Percentiles rank a stretch among this genome's conserved stretches.
These are phyloP conservation scores for Phyto melanocephala DNA, from an alignment of 2,888 invertebrate genomes.

Conservation along the genomic window DNA sequence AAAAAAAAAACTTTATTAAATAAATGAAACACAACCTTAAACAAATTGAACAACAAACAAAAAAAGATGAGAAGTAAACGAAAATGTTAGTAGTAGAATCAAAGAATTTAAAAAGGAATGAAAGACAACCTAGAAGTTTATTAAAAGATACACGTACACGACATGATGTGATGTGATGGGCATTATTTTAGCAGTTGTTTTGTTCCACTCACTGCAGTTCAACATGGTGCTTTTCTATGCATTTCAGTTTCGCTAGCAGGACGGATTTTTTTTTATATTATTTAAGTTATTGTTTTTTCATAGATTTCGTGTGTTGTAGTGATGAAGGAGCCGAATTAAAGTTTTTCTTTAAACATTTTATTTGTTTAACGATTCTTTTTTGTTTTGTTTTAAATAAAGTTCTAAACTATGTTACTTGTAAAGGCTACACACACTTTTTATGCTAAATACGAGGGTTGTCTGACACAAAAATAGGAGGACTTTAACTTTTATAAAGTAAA, in stretches of 20 bases:
- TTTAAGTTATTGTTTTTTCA: neutral
- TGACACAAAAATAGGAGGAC: too few relatives aligned
- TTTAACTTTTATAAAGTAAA: too few relatives aligned
- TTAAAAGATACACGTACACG: slow-evolving; percentile 64
- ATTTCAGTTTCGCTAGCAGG: slow-evolving; percentile 27
- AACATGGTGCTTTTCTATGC: slow-evolving; percentile 14
- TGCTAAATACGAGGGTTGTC: slow-evolving; percentile 12
- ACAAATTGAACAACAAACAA: slow-evolving; percentile 15
- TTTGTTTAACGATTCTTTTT: slow-evolving; percentile 18
- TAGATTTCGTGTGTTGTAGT: neutral
- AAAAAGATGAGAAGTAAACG: neutral
- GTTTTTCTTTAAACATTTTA: neutral
- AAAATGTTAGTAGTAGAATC: neutral
- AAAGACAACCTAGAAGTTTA: slow-evolving; percentile 52
- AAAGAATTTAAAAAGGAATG: slow-evolving; percentile 27
- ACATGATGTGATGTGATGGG: slow-evolving; percentile 65
- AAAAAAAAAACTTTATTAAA: slow-evolving; percentile 38
- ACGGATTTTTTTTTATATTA: slow-evolving; percentile 1
- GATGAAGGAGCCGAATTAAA: slow-evolving; percentile 50
- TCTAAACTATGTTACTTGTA: slow-evolving; percentile 30
- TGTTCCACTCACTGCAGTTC: neutral
- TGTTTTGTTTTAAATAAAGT: slow-evolving; percentile 18
- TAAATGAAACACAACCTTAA: slow-evolving; percentile 17
- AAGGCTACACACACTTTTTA: slow-evolving; percentile 29
- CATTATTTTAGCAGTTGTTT: slow-evolving; percentile 46